These are phyloP conservation scores for Capitella teleta DNA, from an alignment of 1,140 invertebrate genomes.

Conservation along the genomic window DNA sequence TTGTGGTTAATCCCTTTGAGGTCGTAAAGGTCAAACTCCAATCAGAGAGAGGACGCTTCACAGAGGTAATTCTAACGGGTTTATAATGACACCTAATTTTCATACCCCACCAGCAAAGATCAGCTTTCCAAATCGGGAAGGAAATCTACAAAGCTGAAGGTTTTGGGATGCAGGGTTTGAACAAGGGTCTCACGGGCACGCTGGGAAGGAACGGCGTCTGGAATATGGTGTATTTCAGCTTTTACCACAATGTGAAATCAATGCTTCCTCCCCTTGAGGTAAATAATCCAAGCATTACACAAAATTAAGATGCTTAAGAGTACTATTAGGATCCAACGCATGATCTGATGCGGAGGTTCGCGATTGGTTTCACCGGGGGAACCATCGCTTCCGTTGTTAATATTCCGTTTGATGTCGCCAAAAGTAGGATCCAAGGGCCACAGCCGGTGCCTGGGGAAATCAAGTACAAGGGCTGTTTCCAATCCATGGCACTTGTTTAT, in stretches of 20 bases:
- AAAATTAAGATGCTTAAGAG: not conserved
- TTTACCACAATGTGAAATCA: slow-evolving; percentile 81
- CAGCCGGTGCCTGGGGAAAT: slow-evolving; percentile 60
- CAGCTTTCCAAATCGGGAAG: slow-evolving; percentile 64
- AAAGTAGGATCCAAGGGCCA: slow-evolving; percentile 81
- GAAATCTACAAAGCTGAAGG: slow-evolving; percentile 63
- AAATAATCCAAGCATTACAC: not conserved
- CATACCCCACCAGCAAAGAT: slow-evolving; percentile 47
- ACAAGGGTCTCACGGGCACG: slow-evolving; percentile 80
- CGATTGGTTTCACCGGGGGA: slow-evolving; percentile 72
- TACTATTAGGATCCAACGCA: slow-evolving; percentile 50
- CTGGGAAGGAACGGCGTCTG: slow-evolving; percentile 75
- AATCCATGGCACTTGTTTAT: slow-evolving; percentile 63
- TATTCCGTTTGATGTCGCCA: slow-evolving; percentile 92
- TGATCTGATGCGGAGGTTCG: slow-evolving; percentile 60
- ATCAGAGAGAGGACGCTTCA: slow-evolving; percentile 44
- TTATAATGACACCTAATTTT: not conserved
- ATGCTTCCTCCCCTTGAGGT: slow-evolving; percentile 46
- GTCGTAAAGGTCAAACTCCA: slow-evolving; percentile 76
- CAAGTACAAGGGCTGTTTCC: slow-evolving; percentile 66
- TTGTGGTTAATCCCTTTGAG: slow-evolving; percentile 88
- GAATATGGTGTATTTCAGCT: slow-evolving; percentile 87
- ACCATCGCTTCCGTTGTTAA: slow-evolving; percentile 73
- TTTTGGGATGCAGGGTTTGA: slow-evolving; percentile 64
- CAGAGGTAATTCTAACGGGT: slow-evolving; percentile 19